phyloP scores from a whole-genome alignment of 1,140 invertebrate genomes.

The Acarapis woodi region DNA sequence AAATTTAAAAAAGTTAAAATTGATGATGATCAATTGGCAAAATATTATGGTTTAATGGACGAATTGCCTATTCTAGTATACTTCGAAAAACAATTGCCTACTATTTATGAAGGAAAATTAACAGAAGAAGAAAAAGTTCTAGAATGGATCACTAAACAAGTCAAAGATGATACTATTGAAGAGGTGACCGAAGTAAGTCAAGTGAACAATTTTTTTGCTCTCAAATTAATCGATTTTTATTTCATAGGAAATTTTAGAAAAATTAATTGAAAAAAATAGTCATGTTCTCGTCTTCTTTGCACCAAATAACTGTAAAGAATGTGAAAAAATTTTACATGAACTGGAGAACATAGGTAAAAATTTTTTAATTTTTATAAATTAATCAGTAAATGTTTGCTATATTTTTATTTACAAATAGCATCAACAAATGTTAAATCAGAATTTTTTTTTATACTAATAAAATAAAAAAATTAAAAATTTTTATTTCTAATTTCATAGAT shows the following conservation, averaged over 20 bases:
- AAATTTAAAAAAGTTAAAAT: conserved; percentile 16
- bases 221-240: too few relatives aligned
- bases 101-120: conserved; percentile 29
- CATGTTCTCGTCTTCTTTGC: conserved; percentile 16
- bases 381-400: too few relatives aligned
- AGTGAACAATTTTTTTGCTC: too few relatives aligned
- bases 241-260: conserved; percentile 15
- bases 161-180: conserved; percentile 65
- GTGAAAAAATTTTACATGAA: conserved; percentile 21
- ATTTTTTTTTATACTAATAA: too few relatives aligned
- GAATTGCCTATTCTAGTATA: conserved; percentile 15
- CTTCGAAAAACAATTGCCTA: conserved; percentile 15
- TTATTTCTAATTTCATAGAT: too few relatives aligned
- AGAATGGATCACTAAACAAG: conserved; percentile 61
- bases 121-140: conserved; percentile 69
- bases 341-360: conserved; percentile 58
- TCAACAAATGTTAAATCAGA: too few relatives aligned
- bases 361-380: too few relatives aligned
- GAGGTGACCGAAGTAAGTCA: conserved; percentile 40
- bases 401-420: too few relatives aligned
- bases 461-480: too few relatives aligned
- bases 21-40: conserved; percentile 14
- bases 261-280: conserved; percentile 14
- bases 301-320: conserved; percentile 14
- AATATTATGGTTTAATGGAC: conserved; percentile 14